phyloP scores from a whole-genome alignment of 2,888 invertebrate species.

The Platypus cylindrus region DNA sequence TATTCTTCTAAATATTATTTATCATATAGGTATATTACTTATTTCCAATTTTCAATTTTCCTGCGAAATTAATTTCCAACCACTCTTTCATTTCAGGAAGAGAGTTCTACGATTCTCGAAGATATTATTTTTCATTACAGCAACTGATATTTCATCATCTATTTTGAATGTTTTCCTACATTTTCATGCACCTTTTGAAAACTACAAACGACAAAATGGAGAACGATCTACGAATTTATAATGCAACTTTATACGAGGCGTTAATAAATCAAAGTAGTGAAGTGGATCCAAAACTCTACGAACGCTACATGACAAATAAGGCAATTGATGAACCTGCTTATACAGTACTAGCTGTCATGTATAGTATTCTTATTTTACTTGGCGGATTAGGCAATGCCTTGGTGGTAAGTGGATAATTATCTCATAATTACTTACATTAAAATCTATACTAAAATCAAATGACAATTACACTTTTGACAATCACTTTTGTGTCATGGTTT shows the following conservation, averaged over 20 bases:
- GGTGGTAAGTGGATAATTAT: constrained; percentile 57
- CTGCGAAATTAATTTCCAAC: too few relatives aligned
- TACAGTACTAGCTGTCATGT: constrained; percentile 53
- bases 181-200: constrained; percentile 11
- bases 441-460: too few relatives aligned
- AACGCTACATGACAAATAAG: constrained; percentile 53
- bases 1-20: too few relatives aligned
- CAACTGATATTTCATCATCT: not conserved
- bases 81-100: too few relatives aligned
- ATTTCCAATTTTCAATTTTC: too few relatives aligned
- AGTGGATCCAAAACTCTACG: constrained; percentile 37
- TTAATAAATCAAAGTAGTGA: constrained; percentile 24
- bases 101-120: too few relatives aligned
- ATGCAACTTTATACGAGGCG: constrained; percentile 9
- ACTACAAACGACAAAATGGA: constrained; percentile 9
- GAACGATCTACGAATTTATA: constrained; percentile 7
- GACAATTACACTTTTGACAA: too few relatives aligned
- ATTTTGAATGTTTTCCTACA: constrained; percentile 13
- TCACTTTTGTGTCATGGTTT: too few relatives aligned
- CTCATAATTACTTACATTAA: too few relatives aligned
- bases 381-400: constrained; percentile 78
- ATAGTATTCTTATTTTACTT: constrained; percentile 62
- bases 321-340: constrained; percentile 59
- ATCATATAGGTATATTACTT: too few relatives aligned
- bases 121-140: too few relatives aligned